Conservation (phyloP, 2,888 invertebrate species). For the Cerceris rybyensis region DNA sequence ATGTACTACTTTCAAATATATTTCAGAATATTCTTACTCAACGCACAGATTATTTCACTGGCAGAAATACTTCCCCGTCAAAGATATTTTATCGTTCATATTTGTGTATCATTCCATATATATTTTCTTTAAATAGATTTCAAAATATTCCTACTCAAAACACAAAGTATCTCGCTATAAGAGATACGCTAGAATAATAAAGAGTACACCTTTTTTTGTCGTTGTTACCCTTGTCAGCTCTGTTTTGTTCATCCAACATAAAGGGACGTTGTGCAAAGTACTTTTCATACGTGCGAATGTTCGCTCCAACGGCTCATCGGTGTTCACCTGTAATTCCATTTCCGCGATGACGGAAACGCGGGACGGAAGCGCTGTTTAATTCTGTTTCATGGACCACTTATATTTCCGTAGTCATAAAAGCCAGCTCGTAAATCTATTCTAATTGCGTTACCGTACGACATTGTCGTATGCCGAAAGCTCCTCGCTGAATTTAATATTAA, state of each 20-base stretch:
- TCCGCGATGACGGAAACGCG: constrained; percentile 1
- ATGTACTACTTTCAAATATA: too few species aligned
- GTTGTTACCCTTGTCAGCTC: neutral
- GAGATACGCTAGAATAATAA: too few species aligned
- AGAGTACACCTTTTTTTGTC: neutral
- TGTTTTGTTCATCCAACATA: constrained; percentile 9
- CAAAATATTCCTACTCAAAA: too few species aligned
- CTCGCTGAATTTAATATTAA: constrained; percentile 54
- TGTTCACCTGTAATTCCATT: constrained; percentile 12
- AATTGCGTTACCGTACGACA: constrained; percentile 52
- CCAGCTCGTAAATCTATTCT: constrained; percentile 52
- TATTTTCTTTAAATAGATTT: too few species aligned
- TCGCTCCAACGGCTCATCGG: neutral
- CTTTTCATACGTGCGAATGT: constrained; percentile 19
- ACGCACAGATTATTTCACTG: too few species aligned
- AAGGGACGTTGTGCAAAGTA: constrained; percentile 15
- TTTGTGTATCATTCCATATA: too few species aligned
- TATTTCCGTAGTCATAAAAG: constrained; percentile 46
- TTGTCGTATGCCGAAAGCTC: constrained; percentile 36
- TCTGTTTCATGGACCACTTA: constrained; percentile 45
- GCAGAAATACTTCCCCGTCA: too few species aligned
- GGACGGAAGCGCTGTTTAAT: constrained; percentile 42
- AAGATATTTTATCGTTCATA: too few species aligned
- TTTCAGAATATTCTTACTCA: too few species aligned
- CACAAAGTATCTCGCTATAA: too few species aligned